Conservation (phyloP, 2,113 vertebrate genomes). For the Mobula hypostoma region DNA sequence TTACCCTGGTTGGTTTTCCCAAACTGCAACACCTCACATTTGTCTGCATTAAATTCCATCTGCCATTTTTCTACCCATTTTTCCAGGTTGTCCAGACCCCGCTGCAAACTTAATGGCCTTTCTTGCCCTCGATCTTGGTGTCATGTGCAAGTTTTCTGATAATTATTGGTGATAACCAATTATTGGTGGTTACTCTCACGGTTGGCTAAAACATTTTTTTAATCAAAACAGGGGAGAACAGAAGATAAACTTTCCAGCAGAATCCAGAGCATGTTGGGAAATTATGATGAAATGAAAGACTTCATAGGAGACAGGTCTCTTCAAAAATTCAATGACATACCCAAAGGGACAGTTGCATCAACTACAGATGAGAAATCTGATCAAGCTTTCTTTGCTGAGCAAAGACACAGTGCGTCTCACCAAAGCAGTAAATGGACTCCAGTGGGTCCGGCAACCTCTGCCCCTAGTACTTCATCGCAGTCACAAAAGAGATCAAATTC, state of each 20-base stretch:
- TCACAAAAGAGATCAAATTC: constrained; percentile 76
- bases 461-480: constrained; percentile 62
- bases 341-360: constrained; percentile 75
- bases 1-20: too few species aligned
- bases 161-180: neutral
- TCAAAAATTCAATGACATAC: constrained; percentile 71
- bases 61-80: too few species aligned
- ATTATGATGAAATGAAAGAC: constrained; percentile 98
- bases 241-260: constrained; percentile 96
- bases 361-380: constrained; percentile 80
- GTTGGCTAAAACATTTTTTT: constrained; percentile 5
- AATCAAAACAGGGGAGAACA: constrained; percentile 73
- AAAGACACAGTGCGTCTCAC: constrained; percentile 69
- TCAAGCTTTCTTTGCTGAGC: constrained; percentile 74
- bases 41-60: too few species aligned
- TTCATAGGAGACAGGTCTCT: constrained; percentile 81
- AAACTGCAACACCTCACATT: too few species aligned
- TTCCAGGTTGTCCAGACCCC: too few species aligned
- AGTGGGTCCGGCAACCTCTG: constrained; percentile 77
- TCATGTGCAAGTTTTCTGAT: too few species aligned
- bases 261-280: constrained; percentile 98
- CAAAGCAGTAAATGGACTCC: constrained; percentile 96
- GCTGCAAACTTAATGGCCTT: too few species aligned
- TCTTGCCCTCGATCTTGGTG: too few species aligned
- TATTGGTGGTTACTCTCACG: neutral